A percentile compares a stretch with the other conserved stretches of the same genome.
Conservation (phyloP, 2,888 invertebrate genomes). For the Bombylius discolor region DNA sequence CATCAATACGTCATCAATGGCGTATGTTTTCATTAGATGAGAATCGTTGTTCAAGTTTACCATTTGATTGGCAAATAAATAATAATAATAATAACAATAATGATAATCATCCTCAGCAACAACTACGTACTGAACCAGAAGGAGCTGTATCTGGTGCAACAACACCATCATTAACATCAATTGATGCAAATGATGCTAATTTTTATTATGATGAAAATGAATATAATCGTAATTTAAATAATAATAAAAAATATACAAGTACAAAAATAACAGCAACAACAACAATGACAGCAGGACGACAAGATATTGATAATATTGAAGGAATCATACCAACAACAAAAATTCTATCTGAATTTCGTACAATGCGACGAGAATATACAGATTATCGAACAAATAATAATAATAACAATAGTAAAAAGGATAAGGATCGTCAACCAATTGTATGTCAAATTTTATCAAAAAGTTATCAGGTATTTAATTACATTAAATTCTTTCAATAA, state of each 20-base stretch:
- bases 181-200: no score
- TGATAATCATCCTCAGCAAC: conserved; percentile 33
- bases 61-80: conserved; percentile 22
- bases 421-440: no score
- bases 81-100: conserved; percentile 12
- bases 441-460: no score
- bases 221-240: no score
- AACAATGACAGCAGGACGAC: no score
- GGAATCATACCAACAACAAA: conserved; percentile 3
- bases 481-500: no score
- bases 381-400: conserved; percentile 9
- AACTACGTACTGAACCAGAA: conserved; percentile 57
- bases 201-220: no score
- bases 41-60: conserved; percentile 42
- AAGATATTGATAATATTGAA: background rate
- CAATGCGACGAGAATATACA: conserved; percentile 11
- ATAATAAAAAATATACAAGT: background rate
- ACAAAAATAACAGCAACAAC: no score
- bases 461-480: no score
- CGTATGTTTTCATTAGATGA: conserved; percentile 54
- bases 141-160: conserved; percentile 38
- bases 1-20: conserved; percentile 60
- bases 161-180: no score
- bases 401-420: no score
- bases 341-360: conserved; percentile 12